Conservation (phyloP, 2,888 invertebrate species). For the Heliconius charithonia region DNA sequence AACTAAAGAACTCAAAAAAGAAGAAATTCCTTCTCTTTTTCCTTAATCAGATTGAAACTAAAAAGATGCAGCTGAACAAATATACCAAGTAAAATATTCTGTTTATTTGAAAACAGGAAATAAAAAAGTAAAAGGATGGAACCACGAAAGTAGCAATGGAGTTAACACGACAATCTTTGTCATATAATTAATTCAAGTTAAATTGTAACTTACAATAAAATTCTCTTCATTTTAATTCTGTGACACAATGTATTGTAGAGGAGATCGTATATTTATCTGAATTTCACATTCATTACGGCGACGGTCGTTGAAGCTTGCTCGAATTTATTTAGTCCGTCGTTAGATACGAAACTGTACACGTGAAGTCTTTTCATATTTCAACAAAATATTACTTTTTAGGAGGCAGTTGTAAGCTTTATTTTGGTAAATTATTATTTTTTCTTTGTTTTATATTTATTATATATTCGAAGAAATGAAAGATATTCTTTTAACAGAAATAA, state of each 20-base stretch:
- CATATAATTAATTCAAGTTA: background rate
- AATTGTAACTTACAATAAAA: background rate
- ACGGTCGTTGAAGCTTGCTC: background rate
- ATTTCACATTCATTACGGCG: too few species aligned
- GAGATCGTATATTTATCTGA: background rate
- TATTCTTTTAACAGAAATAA: background rate
- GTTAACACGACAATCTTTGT: background rate
- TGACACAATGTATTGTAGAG: background rate
- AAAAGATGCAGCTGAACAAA: background rate
- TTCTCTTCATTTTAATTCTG: background rate
- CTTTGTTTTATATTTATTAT: background rate
- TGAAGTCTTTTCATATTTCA: background rate
- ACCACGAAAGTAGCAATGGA: background rate
- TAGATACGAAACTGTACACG: background rate
- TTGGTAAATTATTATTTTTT: background rate
- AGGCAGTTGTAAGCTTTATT: background rate
- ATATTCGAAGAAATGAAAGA: background rate
- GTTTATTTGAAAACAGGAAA: background rate
- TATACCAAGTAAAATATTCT: background rate
- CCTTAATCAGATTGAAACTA: background rate
- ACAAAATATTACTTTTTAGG: background rate
- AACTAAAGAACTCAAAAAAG: background rate
- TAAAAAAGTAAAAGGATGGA: background rate
- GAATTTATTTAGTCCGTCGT: constrained; percentile 12
- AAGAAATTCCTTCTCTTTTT: background rate